phyloP scores from a whole-genome alignment of 2,797 vertebrate species.

The Pogonophryne albipinna region DNA sequence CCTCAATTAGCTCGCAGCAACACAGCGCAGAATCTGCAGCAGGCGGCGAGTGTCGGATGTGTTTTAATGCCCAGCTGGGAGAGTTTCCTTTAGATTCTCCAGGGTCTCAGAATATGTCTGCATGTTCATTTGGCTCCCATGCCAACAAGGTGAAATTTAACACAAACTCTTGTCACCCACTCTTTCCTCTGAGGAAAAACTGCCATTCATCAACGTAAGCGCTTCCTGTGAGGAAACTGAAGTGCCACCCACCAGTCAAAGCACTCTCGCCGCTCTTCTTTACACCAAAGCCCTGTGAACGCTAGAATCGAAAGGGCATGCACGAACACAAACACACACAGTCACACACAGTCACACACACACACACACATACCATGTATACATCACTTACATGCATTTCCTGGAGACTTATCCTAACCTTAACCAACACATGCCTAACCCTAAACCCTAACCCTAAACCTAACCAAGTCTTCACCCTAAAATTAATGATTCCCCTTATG shows the following conservation, averaged over 20 bases:
- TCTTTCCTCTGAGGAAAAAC: conserved; percentile 78
- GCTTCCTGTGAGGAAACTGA: conserved; percentile 77
- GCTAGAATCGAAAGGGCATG: conserved; percentile 28
- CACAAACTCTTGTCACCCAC: conserved; percentile 66
- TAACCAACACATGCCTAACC: too few relatives aligned
- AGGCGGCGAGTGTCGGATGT: not conserved
- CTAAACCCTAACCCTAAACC: too few relatives aligned
- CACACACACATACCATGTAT: not conserved
- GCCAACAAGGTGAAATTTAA: conserved; percentile 23
- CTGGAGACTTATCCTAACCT: too few relatives aligned
- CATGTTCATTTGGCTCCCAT: conserved; percentile 15
- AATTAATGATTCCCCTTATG: too few relatives aligned
- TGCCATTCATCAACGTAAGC: conserved; percentile 66
- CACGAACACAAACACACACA: too few relatives aligned
- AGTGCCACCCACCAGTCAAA: conserved; percentile 71
- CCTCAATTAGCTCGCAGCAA: not conserved
- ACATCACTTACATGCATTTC: too few relatives aligned
- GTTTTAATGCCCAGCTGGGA: conserved; percentile 41
- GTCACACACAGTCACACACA: not conserved
- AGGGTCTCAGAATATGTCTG: not conserved
- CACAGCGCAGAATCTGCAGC: not conserved
- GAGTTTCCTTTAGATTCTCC: not conserved
- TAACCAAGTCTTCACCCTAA: too few relatives aligned
- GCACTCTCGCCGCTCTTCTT: conserved; percentile 30
- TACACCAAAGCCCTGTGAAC: conserved; percentile 19